Conservation (phyloP, 2,888 invertebrate genomes). For the Mongoloraphidia duomilia region DNA sequence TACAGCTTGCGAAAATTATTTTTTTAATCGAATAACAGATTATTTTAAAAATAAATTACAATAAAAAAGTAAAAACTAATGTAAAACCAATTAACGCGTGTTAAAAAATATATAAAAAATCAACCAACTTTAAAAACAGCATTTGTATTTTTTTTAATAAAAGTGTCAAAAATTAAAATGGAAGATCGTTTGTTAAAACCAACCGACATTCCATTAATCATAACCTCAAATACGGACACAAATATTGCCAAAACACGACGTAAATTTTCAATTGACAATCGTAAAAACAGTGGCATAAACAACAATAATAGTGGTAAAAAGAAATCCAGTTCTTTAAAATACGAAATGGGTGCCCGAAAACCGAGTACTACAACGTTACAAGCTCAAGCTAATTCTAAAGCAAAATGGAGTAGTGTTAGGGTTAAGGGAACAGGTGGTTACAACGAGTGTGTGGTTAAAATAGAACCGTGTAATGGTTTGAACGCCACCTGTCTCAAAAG, state of each 20-base stretch:
- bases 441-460: conserved; percentile 46
- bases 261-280: conserved; percentile 6
- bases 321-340: conserved; percentile 25
- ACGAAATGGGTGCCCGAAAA: conserved; percentile 23
- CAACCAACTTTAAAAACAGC: no score
- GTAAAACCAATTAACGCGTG: no score
- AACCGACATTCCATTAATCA: conserved; percentile 25
- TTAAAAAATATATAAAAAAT: no score
- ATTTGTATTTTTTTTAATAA: no score
- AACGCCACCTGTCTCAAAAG: conserved; percentile 6
- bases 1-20: no score
- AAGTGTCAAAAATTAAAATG: no score
- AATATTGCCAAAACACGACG: conserved; percentile 4
- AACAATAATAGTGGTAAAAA: conserved; percentile 5
- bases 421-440: conserved; percentile 47
- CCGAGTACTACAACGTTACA: conserved; percentile 19
- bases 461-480: conserved; percentile 48
- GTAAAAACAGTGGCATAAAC: conserved; percentile 1
- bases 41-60: no score
- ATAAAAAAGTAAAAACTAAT: no score
- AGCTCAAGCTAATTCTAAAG: conserved; percentile 26
- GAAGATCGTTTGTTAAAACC: conserved; percentile 5
- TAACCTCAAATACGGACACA: conserved; percentile 22
- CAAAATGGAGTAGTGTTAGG: conserved; percentile 49
- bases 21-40: no score